Base-by-base conservation (phyloP, 1,140 invertebrate genomes). In the Pissodes strobi region DNA sequence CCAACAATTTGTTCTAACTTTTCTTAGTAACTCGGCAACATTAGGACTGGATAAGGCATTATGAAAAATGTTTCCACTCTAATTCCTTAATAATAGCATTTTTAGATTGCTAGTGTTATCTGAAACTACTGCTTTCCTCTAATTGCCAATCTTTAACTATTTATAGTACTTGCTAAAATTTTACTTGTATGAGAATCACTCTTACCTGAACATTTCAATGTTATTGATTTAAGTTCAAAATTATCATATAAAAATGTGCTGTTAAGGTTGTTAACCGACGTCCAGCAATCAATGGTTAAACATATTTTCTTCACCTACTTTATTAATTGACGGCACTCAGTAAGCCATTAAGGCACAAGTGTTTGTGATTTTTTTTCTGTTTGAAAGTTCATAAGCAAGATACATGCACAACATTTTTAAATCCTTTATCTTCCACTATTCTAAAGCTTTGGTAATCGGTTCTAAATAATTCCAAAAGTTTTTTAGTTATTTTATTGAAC, bases 221-320 rank as follows among this genome's bases (percentile, higher is more conserved):
- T 25, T 2, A 27, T 41, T 4, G 56, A 34, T 9, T 45, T n/a
- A 18, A n/a, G 30, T 6, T 17, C 19, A 59, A 68, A 66, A 23
- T 69, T 41, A 10, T 61, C 37, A 48, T 66, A 38, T 8, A 61
- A 59, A 53, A 72, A 62, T 72, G 70, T 9, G 17, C 59, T 17
- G 69, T 70, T 15, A 70, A 19, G 2, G 62, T 56, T 64, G 9
- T 34, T 62, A 18, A 25, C 53, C 15, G 69, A 72, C 10, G 66
- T 69, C 70, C 70, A 72, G n/a, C 41, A 62, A 52, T 71, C 61
- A 9, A 67, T 72, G 12, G 68, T 72, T 18, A 71, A 10, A 49
- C 59, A 59, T 13, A 71, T 55, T n/a, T 21, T 37, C 25, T 51
- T 12, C 0, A 18, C 22, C 18, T 19, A 0, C 51, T 21, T 10